Evolutionary conservation across 2,888 invertebrate genomes (phyloP).

Genomic region (Phoenoteleia sp.): DNA sequence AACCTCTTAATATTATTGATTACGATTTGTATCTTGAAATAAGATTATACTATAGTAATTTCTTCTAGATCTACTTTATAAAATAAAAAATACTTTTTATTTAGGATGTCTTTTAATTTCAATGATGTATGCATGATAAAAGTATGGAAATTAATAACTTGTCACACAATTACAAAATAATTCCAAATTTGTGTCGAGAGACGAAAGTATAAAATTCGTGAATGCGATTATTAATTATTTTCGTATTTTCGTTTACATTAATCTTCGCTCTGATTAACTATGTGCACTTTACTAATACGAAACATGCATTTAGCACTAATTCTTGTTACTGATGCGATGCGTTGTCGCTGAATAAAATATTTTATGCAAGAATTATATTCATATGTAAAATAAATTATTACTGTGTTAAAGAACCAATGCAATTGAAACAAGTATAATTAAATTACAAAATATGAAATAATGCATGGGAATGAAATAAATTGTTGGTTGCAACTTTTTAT

Average conservation of each 20-base stretch:
- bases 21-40: no score
- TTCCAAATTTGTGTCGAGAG: neutral
- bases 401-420: neutral
- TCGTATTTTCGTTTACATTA: slow-evolving; percentile 40
- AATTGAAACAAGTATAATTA: slow-evolving; percentile 29
- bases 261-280: slow-evolving; percentile 51
- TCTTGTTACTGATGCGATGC: slow-evolving; percentile 30
- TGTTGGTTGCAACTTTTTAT: no score
- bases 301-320: slow-evolving; percentile 31
- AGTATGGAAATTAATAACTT: neutral
- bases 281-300: slow-evolving; percentile 43
- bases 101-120: no score
- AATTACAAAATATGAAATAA: no score
- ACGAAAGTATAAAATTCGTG: neutral
- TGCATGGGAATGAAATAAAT: no score
- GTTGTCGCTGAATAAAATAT: slow-evolving; percentile 41
- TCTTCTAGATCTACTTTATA: no score
- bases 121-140: neutral
- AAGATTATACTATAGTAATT: no score
- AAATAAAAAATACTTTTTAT: no score
- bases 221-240: slow-evolving; percentile 29
- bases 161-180: neutral
- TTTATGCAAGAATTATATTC: slow-evolving; percentile 23
- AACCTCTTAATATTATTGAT: no score
- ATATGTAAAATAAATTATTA: slow-evolving; percentile 20